Evolutionary conservation across 2,797 vertebrate species (phyloP), one percentile per base, ranked within the genome.

Genomic region (Hapalemur alaotrensis): DNA sequence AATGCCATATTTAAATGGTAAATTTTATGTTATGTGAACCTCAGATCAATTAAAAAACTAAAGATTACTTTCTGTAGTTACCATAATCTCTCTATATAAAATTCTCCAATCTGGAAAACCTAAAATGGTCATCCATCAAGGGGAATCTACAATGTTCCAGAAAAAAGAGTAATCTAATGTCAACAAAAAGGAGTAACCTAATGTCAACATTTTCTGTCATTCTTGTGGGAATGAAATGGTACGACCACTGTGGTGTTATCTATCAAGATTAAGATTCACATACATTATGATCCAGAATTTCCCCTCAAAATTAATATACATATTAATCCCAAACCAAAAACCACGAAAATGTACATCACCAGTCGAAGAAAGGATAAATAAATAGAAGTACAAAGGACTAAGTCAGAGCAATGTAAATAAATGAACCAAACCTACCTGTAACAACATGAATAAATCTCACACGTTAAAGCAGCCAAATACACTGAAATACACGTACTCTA

Each of bases 361-460:
- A 88, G n/a, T 41, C 41, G 32, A 20, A 25, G 46, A 86, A 93
- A 92, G 54, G 30, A 65, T 87, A 93, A 89, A 79, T 8, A 73
- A 52, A 54, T 7, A 75, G 48, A 69, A 61, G 54, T 28, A 38
- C 23, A 82, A n/a, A 54, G 35, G 43, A 73, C n/a, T 30, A 70
- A 54, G 22, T 23, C 57, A 75, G 7, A 86, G 28, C 30, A 54
- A 67, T 38, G 52, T 17, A 92, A 94, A 69, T 61, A 91, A 80
- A 61, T 46, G 15, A 81, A 84, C 43, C 46, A 83, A 80, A 93
- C 9, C 41, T 65, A 93, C 15, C 28, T 4, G n/a, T 8, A 86
- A 82, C 59, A 87, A 85, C 38, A 90, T 13, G 12, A 96, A 79
- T 75, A 84, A 91, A 97, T 38, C 14, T 94, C 94, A 94, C 2